Evolutionary conservation across 1,140 invertebrate genomes (phyloP), one percentile per base, ranked within the genome.

Genomic region (Polypedilum vanderplanki): DNA sequence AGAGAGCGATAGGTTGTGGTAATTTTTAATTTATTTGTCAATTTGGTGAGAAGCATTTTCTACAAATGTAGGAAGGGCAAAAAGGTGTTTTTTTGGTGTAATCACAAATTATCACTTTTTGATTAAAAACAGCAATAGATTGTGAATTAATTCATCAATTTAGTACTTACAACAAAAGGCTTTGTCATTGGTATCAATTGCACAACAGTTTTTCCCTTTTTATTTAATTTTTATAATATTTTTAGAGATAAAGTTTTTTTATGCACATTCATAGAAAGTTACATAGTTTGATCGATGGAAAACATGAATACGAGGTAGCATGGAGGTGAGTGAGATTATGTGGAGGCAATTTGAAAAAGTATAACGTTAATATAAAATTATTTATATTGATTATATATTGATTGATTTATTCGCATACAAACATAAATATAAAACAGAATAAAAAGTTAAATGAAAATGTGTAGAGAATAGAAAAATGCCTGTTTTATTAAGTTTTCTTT

Each of bases 171-270:
- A 70, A 70, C 65, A 70, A 70, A 70, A 22, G 65, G 65, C 17
- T 70, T 70, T 70, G 65, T 70, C 65, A 70, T 70, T 70, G 65
- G 65, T 70, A 70, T 70, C 65, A 70, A 70, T 70, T 70, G 65
- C 65, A 70, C 65, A 22, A 70, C 18, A 20, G 65, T 70, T 18
- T 70, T 70, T 22, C 65, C 65, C 65, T 70, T 20, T 70, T 57
- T 57, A n/a, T 57, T 33, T 33, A 3, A 33, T 33, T 33, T 33
- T 33, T 33, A 33, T 33, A 33, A 3, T 33, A 3, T 33, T 33
- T 33, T 33, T 33, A 33, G 24, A 33, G 24, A 5, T 33, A 33
- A 33, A 33, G 24, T 33, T 33, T 33, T 33, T 33, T 33, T 33
- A 33, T 5, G 24, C 24, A 33, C 24, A 33, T 33, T 33, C 24